phyloP scores from a whole-genome alignment of 2,888 invertebrate species.

The Polietes domitor region DNA sequence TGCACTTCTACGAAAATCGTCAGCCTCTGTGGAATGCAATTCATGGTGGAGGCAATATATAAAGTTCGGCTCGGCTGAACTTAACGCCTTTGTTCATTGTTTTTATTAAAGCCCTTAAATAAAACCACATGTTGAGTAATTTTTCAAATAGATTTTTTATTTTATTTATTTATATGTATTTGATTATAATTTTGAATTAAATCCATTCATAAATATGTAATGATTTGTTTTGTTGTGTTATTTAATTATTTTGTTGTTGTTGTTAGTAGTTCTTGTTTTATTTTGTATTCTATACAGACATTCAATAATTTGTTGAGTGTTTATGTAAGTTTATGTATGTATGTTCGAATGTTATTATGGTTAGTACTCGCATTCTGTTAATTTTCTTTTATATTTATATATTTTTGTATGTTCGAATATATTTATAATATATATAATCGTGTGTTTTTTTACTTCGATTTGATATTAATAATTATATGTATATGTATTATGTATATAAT shows the following conservation, averaged over 20 bases:
- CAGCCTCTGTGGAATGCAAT: too few relatives aligned
- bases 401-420: constrained; percentile 19
- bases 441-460: constrained; percentile 1
- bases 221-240: constrained; percentile 60
- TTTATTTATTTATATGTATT: constrained; percentile 59
- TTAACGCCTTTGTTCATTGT: too few relatives aligned
- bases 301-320: constrained; percentile 39
- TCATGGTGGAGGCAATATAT: too few relatives aligned
- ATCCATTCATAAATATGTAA: constrained; percentile 66
- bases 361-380: neutral
- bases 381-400: constrained; percentile 15
- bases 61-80: too few relatives aligned
- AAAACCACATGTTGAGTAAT: constrained; percentile 37
- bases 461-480: constrained; percentile 38
- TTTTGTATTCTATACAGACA: constrained; percentile 64
- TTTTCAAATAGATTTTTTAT: constrained; percentile 55
- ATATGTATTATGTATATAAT: constrained; percentile 24
- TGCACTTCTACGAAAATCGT: too few relatives aligned
- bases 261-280: constrained; percentile 45
- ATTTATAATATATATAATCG: constrained; percentile 25
- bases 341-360: constrained; percentile 31
- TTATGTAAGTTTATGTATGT: neutral
- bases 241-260: constrained; percentile 61
- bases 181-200: constrained; percentile 68
- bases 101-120: too few relatives aligned